phyloP scores from a whole-genome alignment of 2,113 vertebrate genomes.

The Bothrops jararaca region DNA sequence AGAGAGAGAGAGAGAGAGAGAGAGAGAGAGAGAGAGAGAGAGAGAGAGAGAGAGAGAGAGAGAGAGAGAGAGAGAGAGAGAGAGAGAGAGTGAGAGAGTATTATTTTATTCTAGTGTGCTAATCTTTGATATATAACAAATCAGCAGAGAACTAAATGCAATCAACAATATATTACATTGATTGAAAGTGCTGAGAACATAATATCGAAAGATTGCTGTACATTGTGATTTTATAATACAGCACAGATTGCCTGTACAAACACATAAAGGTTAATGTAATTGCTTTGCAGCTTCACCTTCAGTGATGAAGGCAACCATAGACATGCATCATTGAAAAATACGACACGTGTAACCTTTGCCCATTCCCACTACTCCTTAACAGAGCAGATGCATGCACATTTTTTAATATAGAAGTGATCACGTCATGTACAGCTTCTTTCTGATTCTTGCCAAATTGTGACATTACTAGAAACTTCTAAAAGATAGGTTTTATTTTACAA shows the following conservation, averaged over 20 bases:
- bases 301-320: neutral
- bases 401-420: neutral
- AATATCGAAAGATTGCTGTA: neutral
- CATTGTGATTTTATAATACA: neutral
- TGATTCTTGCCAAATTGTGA: neutral
- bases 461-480: neutral
- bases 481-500: neutral
- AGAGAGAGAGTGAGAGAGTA: neutral
- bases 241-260: neutral
- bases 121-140: neutral
- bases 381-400: neutral
- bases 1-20: neutral
- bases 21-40: no score
- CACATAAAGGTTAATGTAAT: neutral
- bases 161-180: neutral
- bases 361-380: neutral
- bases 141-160: neutral
- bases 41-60: neutral
- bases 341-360: neutral
- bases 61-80: neutral
- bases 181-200: neutral
- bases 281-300: neutral
- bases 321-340: neutral
- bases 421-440: neutral
- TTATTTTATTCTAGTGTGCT: neutral